phyloP scores from a whole-genome alignment of 2,113 vertebrate species.

The Heptranchias perlo region DNA sequence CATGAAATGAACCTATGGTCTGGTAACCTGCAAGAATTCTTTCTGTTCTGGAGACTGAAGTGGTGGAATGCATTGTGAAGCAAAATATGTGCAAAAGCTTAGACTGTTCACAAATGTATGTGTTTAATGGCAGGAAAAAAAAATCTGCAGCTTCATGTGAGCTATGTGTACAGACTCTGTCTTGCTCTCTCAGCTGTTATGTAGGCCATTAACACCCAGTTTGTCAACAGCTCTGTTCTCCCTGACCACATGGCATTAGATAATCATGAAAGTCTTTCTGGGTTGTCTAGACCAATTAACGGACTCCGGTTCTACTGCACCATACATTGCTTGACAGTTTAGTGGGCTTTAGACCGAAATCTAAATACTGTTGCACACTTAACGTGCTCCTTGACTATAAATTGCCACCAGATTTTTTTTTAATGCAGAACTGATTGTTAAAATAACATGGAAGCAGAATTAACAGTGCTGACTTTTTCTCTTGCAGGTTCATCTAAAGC shows the following conservation, averaged over 20 bases:
- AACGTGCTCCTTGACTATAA: background rate
- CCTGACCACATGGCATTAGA: background rate
- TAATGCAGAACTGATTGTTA: background rate
- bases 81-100: background rate
- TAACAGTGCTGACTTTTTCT: background rate
- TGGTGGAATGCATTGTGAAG: background rate
- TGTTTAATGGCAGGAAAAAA: background rate
- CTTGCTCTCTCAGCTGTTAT: background rate
- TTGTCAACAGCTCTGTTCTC: constrained; percentile 18
- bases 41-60: background rate
- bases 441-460: background rate
- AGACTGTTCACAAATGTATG: background rate
- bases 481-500: background rate
- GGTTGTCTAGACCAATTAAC: constrained; percentile 7
- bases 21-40: constrained; percentile 6
- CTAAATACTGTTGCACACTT: background rate
- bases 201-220: constrained; percentile 20
- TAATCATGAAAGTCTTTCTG: constrained; percentile 16
- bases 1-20: constrained; percentile 2
- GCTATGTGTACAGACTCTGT: background rate
- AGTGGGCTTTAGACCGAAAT: background rate
- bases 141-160: background rate
- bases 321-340: constrained; percentile 8
- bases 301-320: background rate
- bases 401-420: background rate